A percentile compares a stretch with the other conserved stretches of the same genome.
Conservation (phyloP, 2,888 invertebrate genomes). For the Cephus nigrinus region DNA sequence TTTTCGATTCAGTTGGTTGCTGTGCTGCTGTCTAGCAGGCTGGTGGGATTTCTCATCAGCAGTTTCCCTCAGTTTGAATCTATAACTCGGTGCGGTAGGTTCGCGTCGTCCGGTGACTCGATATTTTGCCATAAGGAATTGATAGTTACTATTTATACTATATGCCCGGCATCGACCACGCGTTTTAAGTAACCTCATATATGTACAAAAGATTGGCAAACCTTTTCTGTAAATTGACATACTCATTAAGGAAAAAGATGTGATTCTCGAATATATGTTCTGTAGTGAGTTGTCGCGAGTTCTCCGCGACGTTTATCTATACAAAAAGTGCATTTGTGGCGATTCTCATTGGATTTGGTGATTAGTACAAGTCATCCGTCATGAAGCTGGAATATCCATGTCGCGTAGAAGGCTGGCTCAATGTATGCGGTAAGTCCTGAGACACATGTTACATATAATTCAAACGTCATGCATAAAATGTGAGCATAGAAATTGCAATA, state of each 20-base stretch:
- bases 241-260: background rate
- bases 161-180: background rate
- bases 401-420: slow-evolving; percentile 72
- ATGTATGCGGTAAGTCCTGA: slow-evolving; percentile 69
- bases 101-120: slow-evolving; percentile 17
- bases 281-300: background rate
- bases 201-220: background rate
- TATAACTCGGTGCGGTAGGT: slow-evolving; percentile 47
- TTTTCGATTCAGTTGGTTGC: background rate
- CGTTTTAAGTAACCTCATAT: background rate
- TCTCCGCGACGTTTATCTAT: background rate
- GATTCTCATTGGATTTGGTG: background rate
- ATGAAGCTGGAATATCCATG: slow-evolving; percentile 69
- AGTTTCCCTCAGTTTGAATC: slow-evolving; percentile 51
- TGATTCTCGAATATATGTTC: background rate
- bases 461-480: background rate
- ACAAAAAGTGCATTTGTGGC: slow-evolving; percentile 27
- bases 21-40: slow-evolving; percentile 7
- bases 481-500: background rate
- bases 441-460: background rate
- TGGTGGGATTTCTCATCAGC: slow-evolving; percentile 1
- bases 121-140: background rate
- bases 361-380: slow-evolving; percentile 14
- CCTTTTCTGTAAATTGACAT: background rate
- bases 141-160: background rate